A percentile compares a stretch with the other conserved stretches of the same genome.
phyloP scores from a whole-genome alignment of 53 echinoderm and acorn worm genomes.

The Paracentrotus lividus region DNA sequence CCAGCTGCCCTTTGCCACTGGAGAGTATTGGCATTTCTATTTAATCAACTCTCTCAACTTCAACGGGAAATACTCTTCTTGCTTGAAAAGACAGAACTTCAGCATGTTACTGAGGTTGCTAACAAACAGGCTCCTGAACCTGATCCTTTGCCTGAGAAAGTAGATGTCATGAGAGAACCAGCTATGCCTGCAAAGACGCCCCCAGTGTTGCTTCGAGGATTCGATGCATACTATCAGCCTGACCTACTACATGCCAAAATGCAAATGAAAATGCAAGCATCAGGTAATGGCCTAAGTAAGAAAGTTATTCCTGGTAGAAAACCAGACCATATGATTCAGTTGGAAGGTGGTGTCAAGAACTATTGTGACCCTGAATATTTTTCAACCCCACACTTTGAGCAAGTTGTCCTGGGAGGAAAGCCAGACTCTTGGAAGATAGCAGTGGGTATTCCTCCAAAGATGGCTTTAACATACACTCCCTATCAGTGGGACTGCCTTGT shows the following conservation, averaged over 20 bases:
- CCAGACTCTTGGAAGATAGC: constrained; percentile 43
- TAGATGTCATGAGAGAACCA: too few species aligned
- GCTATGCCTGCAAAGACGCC: too few species aligned
- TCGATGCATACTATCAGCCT: too few species aligned
- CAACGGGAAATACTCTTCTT: not conserved
- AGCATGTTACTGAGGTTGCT: too few species aligned
- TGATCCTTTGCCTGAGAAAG: too few species aligned
- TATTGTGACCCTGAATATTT: constrained; percentile 15
- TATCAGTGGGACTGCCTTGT: constrained; percentile 57
- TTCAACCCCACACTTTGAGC: not conserved
- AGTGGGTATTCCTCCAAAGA: constrained; percentile 63
- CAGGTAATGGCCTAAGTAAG: not conserved
- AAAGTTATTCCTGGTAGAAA: not conserved
- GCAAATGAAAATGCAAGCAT: too few species aligned
- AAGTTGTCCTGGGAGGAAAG: not conserved
- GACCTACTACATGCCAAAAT: too few species aligned
- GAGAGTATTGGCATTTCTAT: not conserved
- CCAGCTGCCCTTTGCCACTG: constrained; percentile 1
- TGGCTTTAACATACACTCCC: not conserved
- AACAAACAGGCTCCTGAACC: too few species aligned
- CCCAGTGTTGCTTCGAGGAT: too few species aligned
- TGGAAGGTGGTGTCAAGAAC: not conserved
- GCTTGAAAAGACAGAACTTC: too few species aligned
- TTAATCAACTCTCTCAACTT: not conserved
- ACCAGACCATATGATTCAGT: not conserved